phyloP scores from a whole-genome alignment of 64 coral and sea anemone species.

The Porites australiensis region DNA sequence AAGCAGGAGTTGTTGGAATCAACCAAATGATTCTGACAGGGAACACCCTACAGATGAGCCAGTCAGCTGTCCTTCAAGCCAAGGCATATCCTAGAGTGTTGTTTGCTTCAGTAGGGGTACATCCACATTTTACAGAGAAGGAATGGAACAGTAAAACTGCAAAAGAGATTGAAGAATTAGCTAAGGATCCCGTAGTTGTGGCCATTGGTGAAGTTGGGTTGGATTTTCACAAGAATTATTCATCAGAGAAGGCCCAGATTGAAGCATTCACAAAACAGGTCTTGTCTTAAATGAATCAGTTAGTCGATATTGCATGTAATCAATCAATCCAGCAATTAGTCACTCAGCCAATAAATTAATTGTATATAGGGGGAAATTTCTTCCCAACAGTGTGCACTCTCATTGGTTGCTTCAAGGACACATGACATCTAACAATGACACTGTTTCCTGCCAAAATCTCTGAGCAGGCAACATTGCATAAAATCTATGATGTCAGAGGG shows the following conservation, averaged over 20 bases:
- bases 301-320: no score
- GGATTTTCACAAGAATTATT: conserved; percentile 96
- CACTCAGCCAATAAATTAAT: no score
- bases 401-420: no score
- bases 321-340: no score
- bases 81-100: conserved; percentile 82
- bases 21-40: conserved; percentile 97
- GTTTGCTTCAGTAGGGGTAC: conserved; percentile 91
- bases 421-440: no score
- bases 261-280: conserved; percentile 96
- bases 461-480: no score
- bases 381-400: no score
- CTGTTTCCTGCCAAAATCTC: no score
- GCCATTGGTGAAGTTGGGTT: conserved; percentile 99
- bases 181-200: conserved; percentile 89
- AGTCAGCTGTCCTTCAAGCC: conserved; percentile 78
- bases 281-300: no score
- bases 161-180: conserved; percentile 69
- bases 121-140: conserved; percentile 95
- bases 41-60: conserved; percentile 86
- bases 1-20: conserved; percentile 82
- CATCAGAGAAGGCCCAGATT: conserved; percentile 84
- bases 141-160: conserved; percentile 89
- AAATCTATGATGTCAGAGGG: no score
- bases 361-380: no score